Evolutionary conservation across 2,113 vertebrate genomes (phyloP).

Genomic region (Herpailurus yagouaroundi): DNA sequence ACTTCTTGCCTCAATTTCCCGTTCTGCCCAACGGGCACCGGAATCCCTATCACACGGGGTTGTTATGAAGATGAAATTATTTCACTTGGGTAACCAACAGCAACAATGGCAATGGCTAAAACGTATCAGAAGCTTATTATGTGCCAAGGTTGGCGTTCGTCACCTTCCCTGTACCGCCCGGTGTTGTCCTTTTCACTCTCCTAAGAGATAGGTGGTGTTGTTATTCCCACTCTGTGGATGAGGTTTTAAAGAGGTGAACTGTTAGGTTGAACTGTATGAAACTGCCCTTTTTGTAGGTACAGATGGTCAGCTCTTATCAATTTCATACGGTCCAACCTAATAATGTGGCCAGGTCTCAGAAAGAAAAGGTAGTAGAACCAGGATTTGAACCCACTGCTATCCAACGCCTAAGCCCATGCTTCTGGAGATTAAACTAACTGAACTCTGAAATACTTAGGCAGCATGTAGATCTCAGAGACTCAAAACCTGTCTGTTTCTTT

Average conservation of each 20-base stretch:
- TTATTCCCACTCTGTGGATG: neutral
- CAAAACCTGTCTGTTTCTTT: neutral
- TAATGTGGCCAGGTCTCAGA: neutral
- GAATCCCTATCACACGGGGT: neutral
- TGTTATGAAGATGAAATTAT: neutral
- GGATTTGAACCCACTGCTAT: neutral
- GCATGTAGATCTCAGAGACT: neutral
- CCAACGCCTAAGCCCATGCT: neutral
- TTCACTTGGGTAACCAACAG: neutral
- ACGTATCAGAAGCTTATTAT: rapidly evolving
- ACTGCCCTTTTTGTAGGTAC: neutral
- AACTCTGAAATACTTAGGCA: neutral
- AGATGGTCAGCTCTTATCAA: neutral
- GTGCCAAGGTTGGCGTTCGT: neutral
- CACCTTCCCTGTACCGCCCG: rapidly evolving
- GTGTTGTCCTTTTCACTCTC: neutral
- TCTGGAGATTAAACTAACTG: neutral
- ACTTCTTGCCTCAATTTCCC: neutral
- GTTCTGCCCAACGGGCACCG: neutral
- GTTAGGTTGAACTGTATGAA: neutral
- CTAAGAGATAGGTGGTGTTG: neutral
- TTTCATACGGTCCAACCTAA: neutral
- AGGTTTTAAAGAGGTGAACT: neutral
- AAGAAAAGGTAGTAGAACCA: neutral
- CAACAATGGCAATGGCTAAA: no score